A percentile compares a stretch with the other conserved stretches of the same genome.
Evolutionary conservation across 2,888 invertebrate genomes (phyloP).

Genomic region (Gastrophysa polygoni): DNA sequence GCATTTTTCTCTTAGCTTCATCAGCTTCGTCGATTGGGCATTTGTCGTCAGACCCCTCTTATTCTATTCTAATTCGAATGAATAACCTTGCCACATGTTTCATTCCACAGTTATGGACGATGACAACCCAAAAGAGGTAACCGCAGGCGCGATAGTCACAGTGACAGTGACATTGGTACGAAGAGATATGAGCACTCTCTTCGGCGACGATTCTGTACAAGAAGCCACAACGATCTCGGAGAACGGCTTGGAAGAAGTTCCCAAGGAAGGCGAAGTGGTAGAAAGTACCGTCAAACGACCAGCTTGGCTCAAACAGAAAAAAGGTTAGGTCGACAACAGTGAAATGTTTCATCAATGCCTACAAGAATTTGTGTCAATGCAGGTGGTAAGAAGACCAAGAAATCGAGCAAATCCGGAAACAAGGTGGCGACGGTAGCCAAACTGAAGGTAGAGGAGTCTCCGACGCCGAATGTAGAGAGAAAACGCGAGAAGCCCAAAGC

Average conservation of each 20-base stretch:
- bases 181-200: conserved; percentile 81
- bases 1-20: too few species aligned
- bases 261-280: conserved; percentile 42
- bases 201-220: conserved; percentile 75
- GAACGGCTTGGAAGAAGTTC: conserved; percentile 61
- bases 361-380: not conserved
- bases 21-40: too few species aligned
- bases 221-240: conserved; percentile 58
- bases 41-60: too few species aligned
- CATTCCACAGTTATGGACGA: conserved; percentile 89
- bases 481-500: conserved; percentile 42
- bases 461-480: conserved; percentile 36
- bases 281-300: conserved; percentile 68
- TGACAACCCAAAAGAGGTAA: conserved; percentile 95
- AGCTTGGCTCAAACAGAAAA: conserved; percentile 80
- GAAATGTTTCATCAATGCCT: too few species aligned
- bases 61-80: too few species aligned
- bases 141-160: conserved; percentile 97
- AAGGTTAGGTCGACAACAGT: conserved; percentile 53
- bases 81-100: too few species aligned
- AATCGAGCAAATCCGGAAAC: conserved; percentile 56
- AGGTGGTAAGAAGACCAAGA: conserved; percentile 66
- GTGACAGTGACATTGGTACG: conserved; percentile 89
- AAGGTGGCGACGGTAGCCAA: conserved; percentile 36
- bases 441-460: conserved; percentile 49